Base-by-base conservation (phyloP, 1,140 invertebrate species). In the Dendroctonus ponderosae region DNA sequence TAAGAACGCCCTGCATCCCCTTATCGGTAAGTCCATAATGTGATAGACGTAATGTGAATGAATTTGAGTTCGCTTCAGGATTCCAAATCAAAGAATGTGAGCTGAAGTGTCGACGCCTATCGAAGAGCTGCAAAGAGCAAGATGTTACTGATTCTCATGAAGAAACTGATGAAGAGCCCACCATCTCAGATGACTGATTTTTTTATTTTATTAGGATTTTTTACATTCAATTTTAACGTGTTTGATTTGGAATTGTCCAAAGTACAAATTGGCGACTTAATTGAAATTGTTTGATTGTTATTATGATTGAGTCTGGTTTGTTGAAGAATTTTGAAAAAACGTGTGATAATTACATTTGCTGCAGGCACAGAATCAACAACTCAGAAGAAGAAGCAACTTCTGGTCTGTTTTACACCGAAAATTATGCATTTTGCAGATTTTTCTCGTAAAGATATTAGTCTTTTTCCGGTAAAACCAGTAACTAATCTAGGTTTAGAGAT, bases 1-100 rank as follows among this genome's bases (percentile, higher is more conserved):
- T 26, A 82, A 85, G 49, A 83, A 85, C 2, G 89, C 90, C 5
- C 77, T 93, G 12, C 84, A 86, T 71, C 90, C 90, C 0, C 76
- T 92, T 48, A 87, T 92, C 74, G 80, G 59, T 58, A 52, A 52
- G 52, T 41, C 15, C 26, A n/a, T 41, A 49, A 5, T n/a, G 41
- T 6, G 41, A 41, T 51, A 26, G 26, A 3, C 26, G 12, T 3
- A 11, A 46, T 46, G 9, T 46, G 44, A 46, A 46, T 46, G 12
- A 46, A 11, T 46, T 2, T 14, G 14, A 48, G 7, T 48, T 11
- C 8, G 14, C 5, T 48, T 11, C 37, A 66, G 64, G 83, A 43
- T 82, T 88, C 63, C 76, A 80, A 65, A 67, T 76, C 50, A 81
- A 81, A 43, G 84, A 83, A 8, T 75, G 81, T 59, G 84, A 84